These are phyloP conservation scores for Melitaea cinxia DNA, from an alignment of 1,140 invertebrate species.

Conservation along the genomic window DNA sequence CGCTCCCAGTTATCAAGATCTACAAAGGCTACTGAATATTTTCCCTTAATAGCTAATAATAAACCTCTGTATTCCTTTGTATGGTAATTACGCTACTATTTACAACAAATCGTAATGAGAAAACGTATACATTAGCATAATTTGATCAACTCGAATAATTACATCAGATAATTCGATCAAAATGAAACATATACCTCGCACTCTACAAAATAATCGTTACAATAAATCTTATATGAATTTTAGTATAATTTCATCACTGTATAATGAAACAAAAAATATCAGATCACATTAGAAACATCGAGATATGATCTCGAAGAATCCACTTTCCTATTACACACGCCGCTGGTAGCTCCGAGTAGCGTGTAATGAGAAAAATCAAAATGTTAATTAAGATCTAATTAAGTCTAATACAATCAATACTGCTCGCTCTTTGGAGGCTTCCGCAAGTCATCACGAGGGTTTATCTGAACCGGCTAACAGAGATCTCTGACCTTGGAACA, in stretches of 20 bases:
- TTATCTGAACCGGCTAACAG: conserved; percentile 47
- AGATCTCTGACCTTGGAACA: conserved; percentile 58
- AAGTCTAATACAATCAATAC: conserved; percentile 80
- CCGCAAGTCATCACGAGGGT: conserved; percentile 74
- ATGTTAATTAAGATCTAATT: conserved; percentile 81
- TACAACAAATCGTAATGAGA: conserved; percentile 9
- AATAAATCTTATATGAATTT: conserved; percentile 43
- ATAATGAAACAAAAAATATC: conserved; percentile 61
- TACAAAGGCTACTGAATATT: background rate
- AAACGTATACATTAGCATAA: conserved; percentile 28
- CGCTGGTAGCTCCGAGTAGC: conserved; percentile 72
- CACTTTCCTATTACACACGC: conserved; percentile 72
- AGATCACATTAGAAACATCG: conserved; percentile 59
- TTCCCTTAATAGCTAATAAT: background rate
- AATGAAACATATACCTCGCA: conserved; percentile 33
- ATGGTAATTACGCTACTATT: conserved; percentile 2
- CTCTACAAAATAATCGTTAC: conserved; percentile 39
- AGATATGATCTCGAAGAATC: conserved; percentile 63
- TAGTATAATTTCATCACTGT: conserved; percentile 60
- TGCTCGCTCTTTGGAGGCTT: conserved; percentile 70
- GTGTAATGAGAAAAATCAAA: conserved; percentile 79
- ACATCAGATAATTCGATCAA: conserved; percentile 34
- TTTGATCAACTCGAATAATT: conserved; percentile 31
- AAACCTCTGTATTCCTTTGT: background rate
- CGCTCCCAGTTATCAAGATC: background rate